phyloP scores from a whole-genome alignment of 1,140 invertebrate genomes.

The Tetranychus urticae region DNA sequence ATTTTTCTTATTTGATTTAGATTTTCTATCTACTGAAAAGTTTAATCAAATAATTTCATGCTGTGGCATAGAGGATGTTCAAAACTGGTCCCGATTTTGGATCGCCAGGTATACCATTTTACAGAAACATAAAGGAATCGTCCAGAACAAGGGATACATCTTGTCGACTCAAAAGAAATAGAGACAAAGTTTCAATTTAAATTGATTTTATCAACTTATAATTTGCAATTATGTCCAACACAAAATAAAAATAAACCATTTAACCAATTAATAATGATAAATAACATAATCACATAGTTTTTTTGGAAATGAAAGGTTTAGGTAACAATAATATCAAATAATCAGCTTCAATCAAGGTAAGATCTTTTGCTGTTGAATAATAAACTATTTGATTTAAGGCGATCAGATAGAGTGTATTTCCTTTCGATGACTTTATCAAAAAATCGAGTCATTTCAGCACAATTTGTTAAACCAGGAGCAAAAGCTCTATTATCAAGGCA shows the following conservation, averaged over 20 bases:
- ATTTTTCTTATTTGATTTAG: background rate
- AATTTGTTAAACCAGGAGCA: slow-evolving; percentile 68
- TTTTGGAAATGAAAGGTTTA: too few species aligned
- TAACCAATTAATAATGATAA: too few species aligned
- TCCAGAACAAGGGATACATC: slow-evolving; percentile 60
- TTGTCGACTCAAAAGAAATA: slow-evolving; percentile 18
- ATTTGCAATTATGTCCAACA: too few species aligned
- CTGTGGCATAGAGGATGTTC: slow-evolving; percentile 10
- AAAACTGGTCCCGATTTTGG: slow-evolving; percentile 32
- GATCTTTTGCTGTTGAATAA: background rate
- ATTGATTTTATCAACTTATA: too few species aligned
- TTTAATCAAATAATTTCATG: slow-evolving; percentile 9
- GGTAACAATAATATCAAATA: too few species aligned
- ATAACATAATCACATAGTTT: too few species aligned
- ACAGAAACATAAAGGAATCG: slow-evolving; percentile 63
- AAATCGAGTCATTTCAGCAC: slow-evolving; percentile 72
- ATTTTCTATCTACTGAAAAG: background rate
- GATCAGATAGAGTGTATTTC: slow-evolving; percentile 22
- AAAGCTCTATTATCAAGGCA: slow-evolving; percentile 52
- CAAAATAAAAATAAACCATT: too few species aligned
- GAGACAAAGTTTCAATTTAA: too few species aligned
- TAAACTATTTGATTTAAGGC: background rate
- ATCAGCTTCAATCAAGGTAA: background rate
- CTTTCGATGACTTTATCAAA: slow-evolving; percentile 77
- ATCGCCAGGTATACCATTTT: slow-evolving; percentile 57